Evolutionary conservation across 1,140 invertebrate species (phyloP), one percentile per base, ranked within the genome.

Genomic region (Drosophila fuyamai): DNA sequence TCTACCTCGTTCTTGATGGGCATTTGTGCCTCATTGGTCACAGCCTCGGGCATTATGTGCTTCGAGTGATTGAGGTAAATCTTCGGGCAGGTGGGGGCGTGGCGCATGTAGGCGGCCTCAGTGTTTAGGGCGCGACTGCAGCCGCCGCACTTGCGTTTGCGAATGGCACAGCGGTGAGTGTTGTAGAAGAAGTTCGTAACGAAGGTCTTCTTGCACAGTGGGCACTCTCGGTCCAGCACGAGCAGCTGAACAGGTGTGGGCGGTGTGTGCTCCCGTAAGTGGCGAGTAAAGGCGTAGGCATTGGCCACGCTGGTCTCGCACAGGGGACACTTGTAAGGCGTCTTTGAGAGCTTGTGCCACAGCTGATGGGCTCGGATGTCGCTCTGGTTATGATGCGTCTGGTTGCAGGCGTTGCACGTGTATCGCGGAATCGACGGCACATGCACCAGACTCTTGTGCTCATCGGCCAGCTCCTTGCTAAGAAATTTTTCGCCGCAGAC

Each of bases 271-370:
- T 90, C 85, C 0, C 85, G 80, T 50, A 92, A 9, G 60, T 92
- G 91, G 5, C 91, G 81, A 0, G 56, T 55, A 40, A 73, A 81
- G 38, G 88, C 77, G 48, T 91, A 90, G 13, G 71, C 81, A 46
- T 77, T 92, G 2, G 77, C 56, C 29, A 90, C 47, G 27, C 44
- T 77, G 4, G 62, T 41, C 1, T 83, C 70, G 62, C 91, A 92
- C 23, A 81, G 38, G 1, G 82, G 81, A 44, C 91, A 92, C 46
- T 77, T 76, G 50, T 88, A 92, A 0, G 91, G 90, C 8, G 91
- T 90, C 56, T 92, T 92, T 0, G 88, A 90, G 7, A 92, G 74
- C 46, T 92, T 92, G 63, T 92, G 91, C 91, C 91, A 92, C 38
- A 92, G 50, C 40, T 92, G 86, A 66, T 92, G 91, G 35, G 83